Base-by-base conservation (phyloP, 2,113 vertebrate species). In the Poeciliopsis prolifica region DNA sequence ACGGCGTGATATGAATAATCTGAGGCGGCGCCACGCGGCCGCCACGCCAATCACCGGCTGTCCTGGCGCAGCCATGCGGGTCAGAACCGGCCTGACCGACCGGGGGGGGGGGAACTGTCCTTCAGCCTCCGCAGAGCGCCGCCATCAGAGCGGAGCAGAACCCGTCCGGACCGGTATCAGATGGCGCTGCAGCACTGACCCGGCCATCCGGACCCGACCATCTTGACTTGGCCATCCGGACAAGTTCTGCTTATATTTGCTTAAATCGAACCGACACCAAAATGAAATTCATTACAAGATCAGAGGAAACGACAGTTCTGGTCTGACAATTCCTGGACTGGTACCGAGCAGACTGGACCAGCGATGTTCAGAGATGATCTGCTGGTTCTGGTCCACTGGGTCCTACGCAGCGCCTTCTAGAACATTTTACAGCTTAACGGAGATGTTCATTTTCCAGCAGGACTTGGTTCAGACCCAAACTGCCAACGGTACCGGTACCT, bases 1-100 rank as follows among this genome's bases (percentile, higher is more conserved):
- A 92, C 91, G 80, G 88, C 89, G 78, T 82, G 90, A 92, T 92
- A 92, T 93, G 90, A 93, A 93, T 93, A 93, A 93, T 93, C 92
- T 92, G 81, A 86, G 82, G 84, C 84, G 87, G 86, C 84, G 68
- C 83, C 61, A 37, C 2, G 35, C 61, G 10, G 81, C 78, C 81
- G 77, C 78, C 89, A 73, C 79, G 90, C 84, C 90, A 92, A 90
- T 92, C 91, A 91, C 75, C 2, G 66, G 74, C 86, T 83, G 86
- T 87, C 91, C 88, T 68, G 12, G 84, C 35, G 91, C 68, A 85
- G 86, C 58, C 61, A 76, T 86, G 90, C 89, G 79, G 84, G 84
- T 80, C 84, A 62, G 77, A 84, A 81, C 89, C 91, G 77, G 80
- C 83, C 82, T 89, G 92, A 84, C 92, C 92, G 92, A 86, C 90